Base-by-base conservation (phyloP, 2,888 invertebrate species). In the Dorcus parallelipipedus region DNA sequence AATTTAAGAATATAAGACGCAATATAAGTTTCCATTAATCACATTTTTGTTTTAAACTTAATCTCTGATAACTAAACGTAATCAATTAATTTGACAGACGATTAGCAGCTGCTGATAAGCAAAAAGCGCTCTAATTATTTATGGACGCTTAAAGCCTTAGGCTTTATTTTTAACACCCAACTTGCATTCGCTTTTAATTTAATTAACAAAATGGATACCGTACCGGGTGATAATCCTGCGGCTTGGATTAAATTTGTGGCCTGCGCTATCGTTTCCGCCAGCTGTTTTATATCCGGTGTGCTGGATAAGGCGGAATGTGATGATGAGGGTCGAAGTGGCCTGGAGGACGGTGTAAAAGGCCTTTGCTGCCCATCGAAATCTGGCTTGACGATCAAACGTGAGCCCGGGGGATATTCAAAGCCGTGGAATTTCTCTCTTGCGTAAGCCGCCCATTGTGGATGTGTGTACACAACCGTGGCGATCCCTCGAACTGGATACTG, bases 321-420 rank as follows among this genome's bases (percentile, higher is more conserved):
- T 17, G 49, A 50, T 0, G 49, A 39, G 6, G 52, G 23, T 3
- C 49, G 9, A 33, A 33, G 26, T 20, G 26, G 52, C 40, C 56
- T 53, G 7, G 56, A 56, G n/a, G 42, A 38, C 20, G 50, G 41
- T 0, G 56, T n/a, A 23, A 52, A 38, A n/a, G 10, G 9, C 7
- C 26, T 33, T 7, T 33, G 26, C 26, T 33, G 26, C 9, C 65
- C 68, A 6, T 78, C 77, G 47, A 73, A 74, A 57, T 88, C 86
- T 9, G 87, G 87, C 71, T 86, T 86, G 1, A 92, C 89, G 70
- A 90, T 90, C 64, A 95, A 82, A 60, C 89, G 84, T 70, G 88
- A 86, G 14, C 95, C 95, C 20, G 92, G 90, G 0, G 96, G 95
- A 79, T 95, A 96, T 77, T 96, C 95, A 77, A 96, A 90, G 3